Base-by-base conservation (phyloP, 1,140 invertebrate genomes). In the Amyelois transitella region DNA sequence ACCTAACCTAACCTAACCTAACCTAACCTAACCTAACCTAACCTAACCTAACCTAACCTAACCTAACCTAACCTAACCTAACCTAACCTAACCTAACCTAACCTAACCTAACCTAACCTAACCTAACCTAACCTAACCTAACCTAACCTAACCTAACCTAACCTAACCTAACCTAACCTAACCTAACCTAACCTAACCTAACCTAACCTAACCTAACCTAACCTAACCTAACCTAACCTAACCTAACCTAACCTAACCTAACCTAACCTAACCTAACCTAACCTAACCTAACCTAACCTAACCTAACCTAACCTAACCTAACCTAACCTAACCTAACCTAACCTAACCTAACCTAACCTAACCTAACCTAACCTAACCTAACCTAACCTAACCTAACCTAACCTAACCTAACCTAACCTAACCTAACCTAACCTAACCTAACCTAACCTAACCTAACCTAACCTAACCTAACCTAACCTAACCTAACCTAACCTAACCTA, bases 21-120 rank as follows among this genome's bases (percentile, higher is more conserved):
- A 72, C 71, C 62, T 58, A 72, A 74, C 69, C 64, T 69, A 75
- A 74, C 71, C 69, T 65, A 75, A 65, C 67, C 64, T 60, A 62
- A 57, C 55, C 55, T 57, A 57, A 57, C 55, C 55, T 43, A 50
- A 51, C 43, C 44, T 51, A 51, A 53, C 51, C 43, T 43, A 50
- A 44, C 43, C 32, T 49, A 24, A 24, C 49, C 49, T 55, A 55
- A 25, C 49, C 49, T 28, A 28, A 28, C 49, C 22, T 32, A 28
- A 51, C 49, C 24, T 51, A 51, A 28, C 22, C 22, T 51, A 28
- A 28, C 24, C 49, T 28, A 51, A 51, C 22, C 22, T 51, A 51
- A 28, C 49, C 24, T 32, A 24, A 24, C 22, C 22, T 24, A 58
- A 50, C 49, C 53, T 18, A 24, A 3, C 43, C 14, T n/a, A 52